Evolutionary conservation across 2,113 vertebrate species (phyloP).

Genomic region (Triplophysa siluroides): DNA sequence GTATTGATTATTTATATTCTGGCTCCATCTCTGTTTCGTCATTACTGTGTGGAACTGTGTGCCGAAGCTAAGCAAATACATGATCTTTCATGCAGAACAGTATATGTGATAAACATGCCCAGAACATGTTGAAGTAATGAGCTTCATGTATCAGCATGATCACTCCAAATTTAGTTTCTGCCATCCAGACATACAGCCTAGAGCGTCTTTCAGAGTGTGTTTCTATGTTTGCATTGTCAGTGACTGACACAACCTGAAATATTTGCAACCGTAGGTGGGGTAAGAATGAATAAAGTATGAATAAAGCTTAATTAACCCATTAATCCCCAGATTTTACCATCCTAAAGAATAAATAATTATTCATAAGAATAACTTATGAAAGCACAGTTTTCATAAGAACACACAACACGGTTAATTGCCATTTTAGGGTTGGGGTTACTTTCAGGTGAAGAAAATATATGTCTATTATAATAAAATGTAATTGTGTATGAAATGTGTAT

Average conservation of each 20-base stretch:
- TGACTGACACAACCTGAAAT: conserved; percentile 20
- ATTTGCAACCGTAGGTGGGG: conserved; percentile 18
- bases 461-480: no score
- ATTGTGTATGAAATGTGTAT: no score
- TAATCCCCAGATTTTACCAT: not conserved
- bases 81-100: conserved; percentile 35
- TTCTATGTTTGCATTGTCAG: conserved; percentile 28
- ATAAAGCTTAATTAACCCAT: not conserved
- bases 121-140: conserved; percentile 49
- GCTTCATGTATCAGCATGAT: conserved; percentile 31
- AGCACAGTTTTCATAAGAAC: no score
- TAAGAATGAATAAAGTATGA: not conserved
- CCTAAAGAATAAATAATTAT: not conserved
- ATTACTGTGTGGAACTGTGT: not conserved
- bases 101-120: conserved; percentile 45
- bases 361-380: no score
- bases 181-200: conserved; percentile 24
- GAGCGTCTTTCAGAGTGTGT: not conserved
- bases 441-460: no score
- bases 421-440: no score
- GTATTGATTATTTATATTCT: no score
- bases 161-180: conserved; percentile 40
- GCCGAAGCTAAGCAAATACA: conserved; percentile 12
- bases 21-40: not conserved
- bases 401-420: no score